Percentiles rank a stretch among this genome's conserved stretches.
Evolutionary conservation across 2,888 invertebrate species (phyloP).

Genomic region (Troides oblongomaculatus): DNA sequence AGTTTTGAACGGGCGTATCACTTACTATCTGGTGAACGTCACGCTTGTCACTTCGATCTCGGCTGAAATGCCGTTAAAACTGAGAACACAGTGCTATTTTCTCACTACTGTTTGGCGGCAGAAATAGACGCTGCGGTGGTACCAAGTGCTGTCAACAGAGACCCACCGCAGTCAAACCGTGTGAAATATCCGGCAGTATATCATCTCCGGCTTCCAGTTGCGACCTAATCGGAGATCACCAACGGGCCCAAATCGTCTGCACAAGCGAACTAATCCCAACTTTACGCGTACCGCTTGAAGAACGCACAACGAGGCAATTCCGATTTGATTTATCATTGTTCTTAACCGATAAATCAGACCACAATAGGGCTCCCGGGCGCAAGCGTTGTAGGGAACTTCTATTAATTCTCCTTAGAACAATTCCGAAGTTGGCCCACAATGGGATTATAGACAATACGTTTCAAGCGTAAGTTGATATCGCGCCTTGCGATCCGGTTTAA

Average conservation of each 20-base stretch:
- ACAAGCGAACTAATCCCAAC: constrained; percentile 31
- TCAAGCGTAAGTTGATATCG: constrained; percentile 67
- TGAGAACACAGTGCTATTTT: too few species aligned
- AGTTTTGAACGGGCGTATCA: too few species aligned
- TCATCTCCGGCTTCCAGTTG: not conserved
- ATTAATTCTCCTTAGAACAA: constrained; percentile 77
- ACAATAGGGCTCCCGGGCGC: constrained; percentile 69
- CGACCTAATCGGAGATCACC: constrained; percentile 13
- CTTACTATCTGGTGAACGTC: too few species aligned
- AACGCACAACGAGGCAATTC: constrained; percentile 64
- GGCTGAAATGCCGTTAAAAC: too few species aligned
- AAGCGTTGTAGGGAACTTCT: constrained; percentile 60
- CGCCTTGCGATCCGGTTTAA: constrained; percentile 35
- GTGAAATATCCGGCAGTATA: not conserved
- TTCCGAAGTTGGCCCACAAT: constrained; percentile 67
- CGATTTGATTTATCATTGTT: constrained; percentile 79
- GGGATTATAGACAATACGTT: constrained; percentile 72
- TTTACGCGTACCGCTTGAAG: constrained; percentile 45
- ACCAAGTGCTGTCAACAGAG: too few species aligned
- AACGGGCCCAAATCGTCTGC: constrained; percentile 19
- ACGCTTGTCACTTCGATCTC: too few species aligned
- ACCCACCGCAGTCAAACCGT: not conserved
- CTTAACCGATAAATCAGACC: constrained; percentile 75
- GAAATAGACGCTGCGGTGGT: too few species aligned
- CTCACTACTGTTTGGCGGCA: too few species aligned